These are phyloP conservation scores for Drosophila lini DNA, from an alignment of 1,140 invertebrate species.

Conservation along the genomic window DNA sequence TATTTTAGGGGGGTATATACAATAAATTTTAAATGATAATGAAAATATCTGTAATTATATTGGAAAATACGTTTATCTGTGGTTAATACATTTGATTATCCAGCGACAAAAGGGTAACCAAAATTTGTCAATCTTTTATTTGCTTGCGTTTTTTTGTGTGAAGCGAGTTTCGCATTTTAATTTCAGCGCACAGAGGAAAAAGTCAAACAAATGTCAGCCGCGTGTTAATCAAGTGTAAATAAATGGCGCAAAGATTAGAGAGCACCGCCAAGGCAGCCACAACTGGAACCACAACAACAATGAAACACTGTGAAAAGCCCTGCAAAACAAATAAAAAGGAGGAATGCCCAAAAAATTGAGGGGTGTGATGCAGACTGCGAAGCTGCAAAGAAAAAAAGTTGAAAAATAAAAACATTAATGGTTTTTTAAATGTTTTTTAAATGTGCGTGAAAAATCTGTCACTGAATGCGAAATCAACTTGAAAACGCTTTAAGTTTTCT, in stretches of 20 bases:
- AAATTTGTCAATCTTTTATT: background rate
- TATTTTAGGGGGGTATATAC: no score
- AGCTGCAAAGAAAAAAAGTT: constrained; percentile 39
- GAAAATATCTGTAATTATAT: no score
- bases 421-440: constrained; percentile 84
- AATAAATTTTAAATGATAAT: no score
- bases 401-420: constrained; percentile 76
- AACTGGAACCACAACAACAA: constrained; percentile 44
- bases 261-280: constrained; percentile 45
- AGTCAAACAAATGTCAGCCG: constrained; percentile 84
- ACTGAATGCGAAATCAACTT: constrained; percentile 36
- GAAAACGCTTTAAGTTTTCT: constrained; percentile 66
- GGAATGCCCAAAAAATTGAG: constrained; percentile 28
- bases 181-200: constrained; percentile 67
- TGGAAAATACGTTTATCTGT: no score
- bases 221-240: constrained; percentile 85
- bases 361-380: constrained; percentile 60
- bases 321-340: constrained; percentile 54
- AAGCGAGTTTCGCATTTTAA: constrained; percentile 64
- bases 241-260: constrained; percentile 84
- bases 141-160: constrained; percentile 32
- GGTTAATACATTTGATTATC: background rate
- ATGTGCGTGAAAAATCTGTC: constrained; percentile 79
- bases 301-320: constrained; percentile 43
- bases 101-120: background rate